phyloP scores from a whole-genome alignment of 2,113 vertebrate species.

The Ibidorhyncha struthersii region DNA sequence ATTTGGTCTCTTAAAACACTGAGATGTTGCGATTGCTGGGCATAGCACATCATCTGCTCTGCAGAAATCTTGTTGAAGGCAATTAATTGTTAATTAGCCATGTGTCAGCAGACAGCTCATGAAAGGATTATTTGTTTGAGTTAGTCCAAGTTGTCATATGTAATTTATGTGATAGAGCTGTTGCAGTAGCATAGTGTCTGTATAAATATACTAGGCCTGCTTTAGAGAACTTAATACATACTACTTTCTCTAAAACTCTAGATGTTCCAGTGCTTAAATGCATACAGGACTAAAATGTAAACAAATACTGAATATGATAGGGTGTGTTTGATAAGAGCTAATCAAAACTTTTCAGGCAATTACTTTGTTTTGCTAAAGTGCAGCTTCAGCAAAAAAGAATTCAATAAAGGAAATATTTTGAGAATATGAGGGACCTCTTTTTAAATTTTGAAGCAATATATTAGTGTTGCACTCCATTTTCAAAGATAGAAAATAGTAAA shows the following conservation, averaged over 20 bases:
- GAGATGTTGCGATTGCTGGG: not conserved
- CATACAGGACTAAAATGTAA: not conserved
- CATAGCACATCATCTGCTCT: not conserved
- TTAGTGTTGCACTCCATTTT: not conserved
- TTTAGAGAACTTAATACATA: not conserved
- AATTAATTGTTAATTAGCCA: constrained; percentile 61
- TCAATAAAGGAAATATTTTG: not conserved
- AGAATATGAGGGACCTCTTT: not conserved
- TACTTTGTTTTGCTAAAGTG: not conserved
- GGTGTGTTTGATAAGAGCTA: not conserved
- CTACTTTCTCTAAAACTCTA: not conserved
- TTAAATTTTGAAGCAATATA: not conserved
- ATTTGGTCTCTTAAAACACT: not conserved
- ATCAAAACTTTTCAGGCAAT: not conserved
- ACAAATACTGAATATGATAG: not conserved
- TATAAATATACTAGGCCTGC: not conserved
- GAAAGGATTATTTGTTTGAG: constrained; percentile 9
- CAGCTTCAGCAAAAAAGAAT: not conserved
- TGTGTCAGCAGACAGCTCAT: not conserved
- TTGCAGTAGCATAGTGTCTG: not conserved
- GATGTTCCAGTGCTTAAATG: not conserved
- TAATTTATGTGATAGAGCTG: not conserved
- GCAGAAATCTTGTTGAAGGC: constrained; percentile 4
- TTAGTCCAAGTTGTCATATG: not conserved
- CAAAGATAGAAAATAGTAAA: not conserved